Evolutionary conservation across 2,888 invertebrate genomes (phyloP).

Genomic region (Lasioglossum marginatum): DNA sequence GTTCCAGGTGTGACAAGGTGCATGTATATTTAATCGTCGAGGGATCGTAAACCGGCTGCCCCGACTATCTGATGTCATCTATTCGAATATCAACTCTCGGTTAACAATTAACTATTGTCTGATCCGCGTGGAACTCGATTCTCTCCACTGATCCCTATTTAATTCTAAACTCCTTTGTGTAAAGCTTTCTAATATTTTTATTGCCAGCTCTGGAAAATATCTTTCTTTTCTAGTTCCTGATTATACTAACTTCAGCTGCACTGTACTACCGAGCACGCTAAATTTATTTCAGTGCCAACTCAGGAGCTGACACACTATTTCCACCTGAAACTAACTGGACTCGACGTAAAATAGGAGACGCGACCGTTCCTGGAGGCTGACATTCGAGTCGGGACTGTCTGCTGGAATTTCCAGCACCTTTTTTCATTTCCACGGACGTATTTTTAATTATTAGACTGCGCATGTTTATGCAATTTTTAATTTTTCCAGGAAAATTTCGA

Average conservation of each 20-base stretch:
- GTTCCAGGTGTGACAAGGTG: constrained; percentile 40
- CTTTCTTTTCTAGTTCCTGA: background rate
- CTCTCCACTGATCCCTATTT: background rate
- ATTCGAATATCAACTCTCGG: constrained; percentile 31
- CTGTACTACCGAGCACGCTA: background rate
- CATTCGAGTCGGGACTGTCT: no score
- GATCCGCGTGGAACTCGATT: background rate
- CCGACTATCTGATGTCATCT: constrained; percentile 48
- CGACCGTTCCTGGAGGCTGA: background rate
- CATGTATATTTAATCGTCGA: constrained; percentile 42
- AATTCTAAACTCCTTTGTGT: background rate
- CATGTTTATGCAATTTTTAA: no score
- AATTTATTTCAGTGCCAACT: background rate
- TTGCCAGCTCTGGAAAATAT: background rate
- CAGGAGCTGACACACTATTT: background rate
- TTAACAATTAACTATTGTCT: constrained; percentile 8
- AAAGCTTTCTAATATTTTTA: background rate
- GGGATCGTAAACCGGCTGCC: constrained; percentile 18
- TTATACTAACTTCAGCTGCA: background rate
- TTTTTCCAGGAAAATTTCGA: no score
- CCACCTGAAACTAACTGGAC: constrained; percentile 5
- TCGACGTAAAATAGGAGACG: background rate
- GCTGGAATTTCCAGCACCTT: background rate
- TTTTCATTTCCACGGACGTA: background rate
- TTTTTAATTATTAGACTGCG: background rate